Base-by-base conservation (phyloP, 2,113 vertebrate genomes). In the Phasianus colchicus region DNA sequence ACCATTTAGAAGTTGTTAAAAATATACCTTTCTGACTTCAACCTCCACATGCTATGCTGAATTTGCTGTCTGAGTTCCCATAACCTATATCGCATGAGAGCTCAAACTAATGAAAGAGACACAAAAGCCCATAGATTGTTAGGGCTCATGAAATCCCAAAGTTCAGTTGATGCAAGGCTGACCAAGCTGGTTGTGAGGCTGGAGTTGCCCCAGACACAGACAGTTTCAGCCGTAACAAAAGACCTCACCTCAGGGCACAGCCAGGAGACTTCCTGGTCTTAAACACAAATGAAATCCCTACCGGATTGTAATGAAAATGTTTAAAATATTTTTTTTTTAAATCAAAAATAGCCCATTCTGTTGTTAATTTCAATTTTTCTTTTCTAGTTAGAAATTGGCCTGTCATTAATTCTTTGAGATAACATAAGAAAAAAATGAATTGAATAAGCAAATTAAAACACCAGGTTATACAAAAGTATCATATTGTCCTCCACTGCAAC, bases 41-140 rank as follows among this genome's bases (percentile, higher is more conserved):
- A 60, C 13, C 3, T 45, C 24, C 48, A 30, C 0, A 0, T 14
- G 13, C 4, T 36, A 24, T 11, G 3, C 14, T 57, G 36, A 87
- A 84, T 83, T 9, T 2, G 3, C 45, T 63, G 58, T 1, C 52
- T 75, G n/a, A 86, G 32, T 57, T 64, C 18, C 47, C 22, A 6
- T 19, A 16, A 32, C 1, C 30, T 7, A 3, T 24, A 4, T 38
- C 36, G n/a, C 2, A 0, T 27, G 15, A 11, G 42, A 15, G 18
- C 78, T 50, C 38, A 34, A 79, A 16, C 18, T 61, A 82, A 30
- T 48, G 40, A 88, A 72, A 42, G 7, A 84, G 17, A 20, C 42
- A 60, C 34, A 3, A 89, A 90, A 30, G 3, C 29, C 43, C 15
- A 25, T 20, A 69, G 78, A 65, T 61, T 60, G 0, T 83, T 83